A percentile compares a stretch with the other conserved stretches of the same genome.
These are phyloP conservation scores for Anas bernieri DNA, from an alignment of 2,797 vertebrate genomes.

Conservation along the genomic window DNA sequence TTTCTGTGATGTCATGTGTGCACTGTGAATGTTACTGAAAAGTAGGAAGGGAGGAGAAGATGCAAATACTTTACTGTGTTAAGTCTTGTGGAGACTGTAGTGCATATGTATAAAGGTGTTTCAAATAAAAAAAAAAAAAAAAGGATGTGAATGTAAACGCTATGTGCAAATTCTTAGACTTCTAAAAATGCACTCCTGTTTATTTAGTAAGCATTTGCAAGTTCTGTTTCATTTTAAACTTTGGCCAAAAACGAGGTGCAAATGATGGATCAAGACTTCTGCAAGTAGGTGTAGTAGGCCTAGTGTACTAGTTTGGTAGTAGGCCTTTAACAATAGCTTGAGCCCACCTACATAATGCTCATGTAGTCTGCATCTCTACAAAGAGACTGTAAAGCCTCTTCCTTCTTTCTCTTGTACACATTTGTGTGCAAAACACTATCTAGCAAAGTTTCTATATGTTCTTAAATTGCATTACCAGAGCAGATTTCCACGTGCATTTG, in stretches of 20 bases:
- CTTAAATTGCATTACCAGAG: background rate
- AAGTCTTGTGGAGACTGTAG: background rate
- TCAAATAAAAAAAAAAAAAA: too few species aligned
- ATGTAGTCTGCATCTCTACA: background rate
- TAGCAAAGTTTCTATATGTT: background rate
- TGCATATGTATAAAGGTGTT: accelerated
- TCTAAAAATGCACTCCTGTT: accelerated
- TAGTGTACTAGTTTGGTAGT: background rate
- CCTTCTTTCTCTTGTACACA: background rate
- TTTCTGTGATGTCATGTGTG: background rate
- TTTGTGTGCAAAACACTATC: conserved; percentile 6
- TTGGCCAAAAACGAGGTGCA: background rate
- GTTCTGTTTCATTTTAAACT: background rate
- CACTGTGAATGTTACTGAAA: background rate
- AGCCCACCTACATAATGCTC: background rate
- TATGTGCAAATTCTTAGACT: accelerated
- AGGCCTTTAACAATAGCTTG: background rate
- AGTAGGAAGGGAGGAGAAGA: background rate
- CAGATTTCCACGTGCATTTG: background rate
- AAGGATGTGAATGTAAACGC: background rate
- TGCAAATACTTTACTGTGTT: background rate
- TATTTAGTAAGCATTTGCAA: background rate
- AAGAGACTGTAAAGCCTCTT: background rate
- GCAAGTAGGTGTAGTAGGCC: background rate
- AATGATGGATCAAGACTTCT: background rate